Conservation (phyloP, 2,113 vertebrate genomes). For the Pyxicephalus adspersus region DNA sequence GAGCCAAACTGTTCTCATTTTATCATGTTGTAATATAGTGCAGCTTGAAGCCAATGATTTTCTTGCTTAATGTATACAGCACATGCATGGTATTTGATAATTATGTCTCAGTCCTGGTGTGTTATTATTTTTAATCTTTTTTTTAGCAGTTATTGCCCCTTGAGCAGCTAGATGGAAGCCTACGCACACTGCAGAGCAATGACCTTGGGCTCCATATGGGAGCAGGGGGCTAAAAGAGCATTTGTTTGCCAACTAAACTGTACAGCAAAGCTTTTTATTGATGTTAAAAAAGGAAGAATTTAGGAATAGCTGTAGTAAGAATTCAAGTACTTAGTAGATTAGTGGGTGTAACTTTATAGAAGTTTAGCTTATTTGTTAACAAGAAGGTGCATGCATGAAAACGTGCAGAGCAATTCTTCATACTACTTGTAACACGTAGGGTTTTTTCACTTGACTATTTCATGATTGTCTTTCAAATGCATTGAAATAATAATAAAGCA, state of each 20-base stretch:
- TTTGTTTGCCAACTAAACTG: slow-evolving; percentile 77
- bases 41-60: slow-evolving; percentile 80
- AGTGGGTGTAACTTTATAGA: slow-evolving; percentile 82
- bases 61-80: slow-evolving; percentile 73
- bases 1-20: slow-evolving; percentile 67
- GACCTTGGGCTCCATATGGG: slow-evolving; percentile 15
- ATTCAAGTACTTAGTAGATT: slow-evolving; percentile 78
- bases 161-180: slow-evolving; percentile 10
- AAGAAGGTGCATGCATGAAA: slow-evolving; percentile 82
- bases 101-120: slow-evolving; percentile 72
- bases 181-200: slow-evolving; percentile 36
- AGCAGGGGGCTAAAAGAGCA: slow-evolving; percentile 1
- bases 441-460: slow-evolving; percentile 9
- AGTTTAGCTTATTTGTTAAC: slow-evolving; percentile 77
- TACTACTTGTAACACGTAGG: slow-evolving; percentile 41
- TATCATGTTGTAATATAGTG: slow-evolving; percentile 78
- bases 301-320: slow-evolving; percentile 79
- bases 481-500: neutral
- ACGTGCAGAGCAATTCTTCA: slow-evolving; percentile 74
- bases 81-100: slow-evolving; percentile 75
- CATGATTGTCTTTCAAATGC: slow-evolving; percentile 23
- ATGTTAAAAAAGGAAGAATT: slow-evolving; percentile 69
- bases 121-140: slow-evolving; percentile 65
- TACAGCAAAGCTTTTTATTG: slow-evolving; percentile 82
- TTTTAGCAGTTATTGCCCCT: slow-evolving; percentile 50